A percentile compares a stretch with the other conserved stretches of the same genome.
These are phyloP conservation scores for Idaea dimidiata DNA, from an alignment of 2,888 invertebrate species.

Conservation along the genomic window DNA sequence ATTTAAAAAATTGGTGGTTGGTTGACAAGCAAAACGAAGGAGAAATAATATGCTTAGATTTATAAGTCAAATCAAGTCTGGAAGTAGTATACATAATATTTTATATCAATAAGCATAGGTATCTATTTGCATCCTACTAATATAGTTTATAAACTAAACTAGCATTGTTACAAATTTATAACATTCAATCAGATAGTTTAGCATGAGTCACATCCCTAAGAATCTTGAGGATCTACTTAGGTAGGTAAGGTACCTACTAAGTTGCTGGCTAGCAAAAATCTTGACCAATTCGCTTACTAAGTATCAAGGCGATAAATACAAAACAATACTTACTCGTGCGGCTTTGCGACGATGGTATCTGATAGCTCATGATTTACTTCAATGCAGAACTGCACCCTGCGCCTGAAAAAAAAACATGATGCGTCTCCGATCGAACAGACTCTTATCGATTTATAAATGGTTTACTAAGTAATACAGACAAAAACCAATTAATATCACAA, in stretches of 20 bases:
- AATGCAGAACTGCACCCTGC: conserved; percentile 83
- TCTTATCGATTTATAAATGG: conserved; percentile 45
- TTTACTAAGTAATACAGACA: conserved; percentile 3
- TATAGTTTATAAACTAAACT: background rate
- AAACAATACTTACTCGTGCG: conserved; percentile 87
- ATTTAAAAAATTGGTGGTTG: too few species aligned
- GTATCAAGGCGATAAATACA: background rate
- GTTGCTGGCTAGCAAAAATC: background rate
- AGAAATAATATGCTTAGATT: too few species aligned
- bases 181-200: background rate
- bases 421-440: conserved; percentile 2
- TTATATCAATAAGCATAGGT: too few species aligned
- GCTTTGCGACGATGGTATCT: conserved; percentile 89
- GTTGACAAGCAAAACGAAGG: too few species aligned
- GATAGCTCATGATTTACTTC: conserved; percentile 90
- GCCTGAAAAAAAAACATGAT: conserved; percentile 71
- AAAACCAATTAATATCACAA: background rate
- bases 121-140: background rate
- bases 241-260: background rate
- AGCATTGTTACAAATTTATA: background rate
- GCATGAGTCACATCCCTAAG: background rate
- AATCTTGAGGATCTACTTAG: background rate
- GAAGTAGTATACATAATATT: too few species aligned
- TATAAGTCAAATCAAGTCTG: too few species aligned
- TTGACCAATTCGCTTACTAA: background rate